Evolutionary conservation across 2,113 vertebrate genomes (phyloP), one percentile per base, ranked within the genome.

Genomic region (Raja brachyura): DNA sequence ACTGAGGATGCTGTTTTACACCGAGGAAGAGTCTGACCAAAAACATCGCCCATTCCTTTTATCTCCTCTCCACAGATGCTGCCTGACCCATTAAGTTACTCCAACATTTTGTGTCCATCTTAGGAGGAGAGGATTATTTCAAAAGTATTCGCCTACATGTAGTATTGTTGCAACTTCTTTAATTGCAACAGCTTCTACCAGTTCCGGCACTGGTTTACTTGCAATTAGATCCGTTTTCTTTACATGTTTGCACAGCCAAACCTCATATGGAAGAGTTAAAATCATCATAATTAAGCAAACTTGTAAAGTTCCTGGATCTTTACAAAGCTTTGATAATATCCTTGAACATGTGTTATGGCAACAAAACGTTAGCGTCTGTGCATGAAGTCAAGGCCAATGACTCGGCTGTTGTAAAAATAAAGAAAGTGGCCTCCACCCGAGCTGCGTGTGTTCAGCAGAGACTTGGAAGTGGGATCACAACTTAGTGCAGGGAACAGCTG

Each of bases 381-480:
- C 88, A 68, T 70, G 28, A 92, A 74, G 9, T 73, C 66, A 48
- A 92, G 31, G 54, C 39, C 73, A 92, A 70, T 73, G 48, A 28
- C 66, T 54, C 66, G 39, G 73, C 68, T 73, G 90, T 92, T 73
- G 39, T 92, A 90, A 90, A 90, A 90, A 90, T 90, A 90, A 90
- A 70, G 88, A 70, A 90, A 90, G 88, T 25, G 66, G 39, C 22
- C 31, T 68, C 88, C 61, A 66, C 63, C 63, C 88, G 88, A 16
- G 63, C 33, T 90, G 66, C 66, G 22, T 90, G 9, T 90, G 68
- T 63, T 90, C 88, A 73, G 68, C 90, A 28, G 28, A 13, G 73
- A 68, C 90, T 92, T 92, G 73, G 90, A 92, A 73, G 90, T 92
- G 25, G 18, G 73, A 92, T 28, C 31, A 73, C 66, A 73, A 73